Conservation (phyloP, 92 coral and sea anemone species). For the Bergia sp. region DNA sequence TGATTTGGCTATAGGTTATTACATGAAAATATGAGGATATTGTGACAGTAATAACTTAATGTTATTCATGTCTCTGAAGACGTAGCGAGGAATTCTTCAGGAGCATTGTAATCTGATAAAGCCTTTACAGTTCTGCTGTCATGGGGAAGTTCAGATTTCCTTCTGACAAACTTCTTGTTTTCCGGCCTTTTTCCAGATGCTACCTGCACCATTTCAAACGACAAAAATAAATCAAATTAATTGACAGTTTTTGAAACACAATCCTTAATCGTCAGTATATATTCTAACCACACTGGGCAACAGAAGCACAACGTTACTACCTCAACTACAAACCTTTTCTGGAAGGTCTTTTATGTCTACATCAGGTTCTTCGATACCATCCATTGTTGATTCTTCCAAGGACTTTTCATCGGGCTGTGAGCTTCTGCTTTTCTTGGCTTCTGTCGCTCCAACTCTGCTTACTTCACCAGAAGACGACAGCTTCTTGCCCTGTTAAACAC, state of each 20-base stretch:
- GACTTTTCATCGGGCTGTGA: conserved; percentile 5
- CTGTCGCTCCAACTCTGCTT: conserved; percentile 25
- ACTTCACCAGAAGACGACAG: neutral
- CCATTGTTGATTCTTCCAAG: conserved; percentile 55
- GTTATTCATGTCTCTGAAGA: conserved; percentile 49
- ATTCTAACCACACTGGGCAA: neutral
- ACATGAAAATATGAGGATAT: neutral
- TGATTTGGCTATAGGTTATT: neutral
- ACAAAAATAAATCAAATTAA: neutral
- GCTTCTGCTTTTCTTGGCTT: conserved; percentile 35
- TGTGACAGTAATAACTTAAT: neutral
- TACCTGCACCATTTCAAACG: conserved; percentile 33
- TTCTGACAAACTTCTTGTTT: conserved; percentile 84
- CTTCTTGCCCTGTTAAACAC: neutral
- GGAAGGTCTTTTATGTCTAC: conserved; percentile 60
- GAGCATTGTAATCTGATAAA: conserved; percentile 68
- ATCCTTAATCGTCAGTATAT: neutral
- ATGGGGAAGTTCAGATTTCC: conserved; percentile 96
- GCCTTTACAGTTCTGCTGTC: conserved; percentile 86
- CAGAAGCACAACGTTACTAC: neutral
- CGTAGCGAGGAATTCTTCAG: conserved; percentile 73
- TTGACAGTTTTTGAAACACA: neutral
- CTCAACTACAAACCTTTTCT: conserved; percentile 50
- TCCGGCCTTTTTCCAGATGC: conserved; percentile 63
- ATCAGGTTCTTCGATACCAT: conserved; percentile 69